A percentile compares a stretch with the other conserved stretches of the same genome.
phyloP scores from a whole-genome alignment of 2,888 invertebrate genomes.

The Leptinotarsa tumamoca region DNA sequence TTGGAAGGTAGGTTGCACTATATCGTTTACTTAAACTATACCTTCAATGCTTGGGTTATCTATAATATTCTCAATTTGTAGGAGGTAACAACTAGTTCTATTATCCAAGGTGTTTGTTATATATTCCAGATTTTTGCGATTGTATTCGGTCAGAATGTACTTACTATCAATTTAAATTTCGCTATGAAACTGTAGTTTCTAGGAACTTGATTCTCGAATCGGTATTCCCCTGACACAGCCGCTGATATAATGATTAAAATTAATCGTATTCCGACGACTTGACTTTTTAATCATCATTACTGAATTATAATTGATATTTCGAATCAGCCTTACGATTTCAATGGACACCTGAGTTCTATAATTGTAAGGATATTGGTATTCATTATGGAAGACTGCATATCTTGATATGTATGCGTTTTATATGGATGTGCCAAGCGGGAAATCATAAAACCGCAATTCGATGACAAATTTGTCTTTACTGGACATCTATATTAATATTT shows the following conservation, averaged over 20 bases:
- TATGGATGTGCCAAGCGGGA: slow-evolving; percentile 16
- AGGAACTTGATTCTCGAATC: neutral
- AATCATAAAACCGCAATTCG: slow-evolving; percentile 17
- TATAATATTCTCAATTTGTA: no score
- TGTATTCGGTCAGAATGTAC: no score
- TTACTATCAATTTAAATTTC: no score
- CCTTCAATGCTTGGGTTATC: no score
- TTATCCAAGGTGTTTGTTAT: no score
- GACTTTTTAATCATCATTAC: neutral
- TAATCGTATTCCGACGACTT: neutral
- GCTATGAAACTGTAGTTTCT: neutral
- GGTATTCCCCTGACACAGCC: neutral
- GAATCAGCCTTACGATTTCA: neutral
- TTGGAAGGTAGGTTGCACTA: no score
- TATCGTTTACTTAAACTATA: no score
- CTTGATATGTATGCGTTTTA: slow-evolving; percentile 10
- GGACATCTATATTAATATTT: slow-evolving; percentile 17
- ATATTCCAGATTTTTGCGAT: no score
- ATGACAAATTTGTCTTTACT: slow-evolving; percentile 18
- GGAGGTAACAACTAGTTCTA: no score
- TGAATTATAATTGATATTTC: slow-evolving; percentile 12
- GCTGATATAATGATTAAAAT: neutral
- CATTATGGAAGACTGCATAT: slow-evolving; percentile 19
- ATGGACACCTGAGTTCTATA: slow-evolving; percentile 8
- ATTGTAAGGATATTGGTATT: slow-evolving; percentile 15